Base-by-base conservation (phyloP, 64 coral and sea anemone genomes). In the Montipora foliosa region DNA sequence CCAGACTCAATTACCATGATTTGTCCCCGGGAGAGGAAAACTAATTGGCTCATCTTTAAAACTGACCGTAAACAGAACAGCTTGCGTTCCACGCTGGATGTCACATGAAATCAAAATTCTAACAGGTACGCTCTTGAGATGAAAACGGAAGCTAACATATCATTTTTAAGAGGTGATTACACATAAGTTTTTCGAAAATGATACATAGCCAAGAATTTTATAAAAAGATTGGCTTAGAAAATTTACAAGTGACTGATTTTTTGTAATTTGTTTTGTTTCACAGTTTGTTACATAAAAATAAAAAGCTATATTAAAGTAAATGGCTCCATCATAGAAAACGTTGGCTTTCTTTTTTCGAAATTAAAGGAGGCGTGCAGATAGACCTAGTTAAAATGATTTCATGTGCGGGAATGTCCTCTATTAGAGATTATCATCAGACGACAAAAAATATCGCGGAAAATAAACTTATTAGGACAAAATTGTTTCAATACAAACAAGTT, bases 401-500 rank as follows among this genome's bases (percentile, higher is more conserved):
- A 64, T 64, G 4, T 15, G 8, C 14, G 68, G 68, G 5, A 67
- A 21, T 71, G 20, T 71, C 5, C 9, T 4, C 19, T 7, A 21
- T 71, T 5, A 19, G 17, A 71, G 21, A 71, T 71, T 19, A 8
- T 21, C 4, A 71, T 71, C 4, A 24, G 4, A n/a, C 68, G 4
- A 71, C 68, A 71, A 5, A n/a, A 37, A 25, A 61, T 25, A 49
- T 29, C 52, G 24, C 8, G 11, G 53, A 60, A 62, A 44, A 16
- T 52, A 82, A 58, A 55, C 8, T 57, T 57, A 81, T 24, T 1
- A 51, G 71, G 16, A 9, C 44, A 8, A 86, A 86, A 86, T 59
- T 86, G 68, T 72, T 70, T 86, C 3, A 49, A 86, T 71, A 49
- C 37, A 70, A 71, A 48, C 82, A 86, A 44, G 1, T 86, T 15